Evolutionary conservation across 35 echinoderm and acorn worm species (phyloP).

Genomic region (Apostichopus californicus): DNA sequence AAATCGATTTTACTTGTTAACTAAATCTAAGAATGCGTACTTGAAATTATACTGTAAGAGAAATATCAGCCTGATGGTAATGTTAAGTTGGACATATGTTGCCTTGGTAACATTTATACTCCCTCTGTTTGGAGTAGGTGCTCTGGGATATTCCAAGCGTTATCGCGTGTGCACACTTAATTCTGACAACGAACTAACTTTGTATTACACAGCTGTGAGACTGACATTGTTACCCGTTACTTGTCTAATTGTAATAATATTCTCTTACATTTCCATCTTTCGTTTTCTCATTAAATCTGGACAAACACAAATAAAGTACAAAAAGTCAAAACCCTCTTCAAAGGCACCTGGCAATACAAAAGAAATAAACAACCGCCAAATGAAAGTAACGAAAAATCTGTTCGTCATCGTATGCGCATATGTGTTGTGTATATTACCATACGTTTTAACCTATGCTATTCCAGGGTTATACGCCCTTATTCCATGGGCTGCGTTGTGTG

Average conservation of each 20-base stretch:
- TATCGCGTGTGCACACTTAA: not conserved
- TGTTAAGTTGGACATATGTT: constrained; percentile 14
- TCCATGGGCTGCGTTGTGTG: constrained; percentile 5
- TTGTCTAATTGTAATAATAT: not conserved
- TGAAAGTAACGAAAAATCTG: constrained; percentile 22
- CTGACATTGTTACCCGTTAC: not conserved
- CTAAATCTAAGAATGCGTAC: not conserved
- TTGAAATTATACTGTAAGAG: not conserved
- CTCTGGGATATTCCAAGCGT: not conserved
- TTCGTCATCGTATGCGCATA: constrained; percentile 13
- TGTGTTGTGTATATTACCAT: not conserved
- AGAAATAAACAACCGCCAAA: not conserved
- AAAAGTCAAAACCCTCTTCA: not conserved
- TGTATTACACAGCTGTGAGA: not conserved
- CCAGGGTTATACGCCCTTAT: not conserved
- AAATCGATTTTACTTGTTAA: not conserved
- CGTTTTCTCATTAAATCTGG: not conserved
- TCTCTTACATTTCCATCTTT: constrained; percentile 1
- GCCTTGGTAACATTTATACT: not conserved
- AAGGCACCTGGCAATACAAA: not conserved
- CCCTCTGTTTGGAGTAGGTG: not conserved
- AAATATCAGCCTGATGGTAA: constrained; percentile 1
- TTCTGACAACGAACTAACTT: not conserved
- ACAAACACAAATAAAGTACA: not conserved
- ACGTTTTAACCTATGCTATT: not conserved